Percentiles rank a stretch among this genome's conserved stretches.
These are phyloP conservation scores for Drosophila paramelanica DNA, from an alignment of 2,888 invertebrate genomes.

Conservation along the genomic window DNA sequence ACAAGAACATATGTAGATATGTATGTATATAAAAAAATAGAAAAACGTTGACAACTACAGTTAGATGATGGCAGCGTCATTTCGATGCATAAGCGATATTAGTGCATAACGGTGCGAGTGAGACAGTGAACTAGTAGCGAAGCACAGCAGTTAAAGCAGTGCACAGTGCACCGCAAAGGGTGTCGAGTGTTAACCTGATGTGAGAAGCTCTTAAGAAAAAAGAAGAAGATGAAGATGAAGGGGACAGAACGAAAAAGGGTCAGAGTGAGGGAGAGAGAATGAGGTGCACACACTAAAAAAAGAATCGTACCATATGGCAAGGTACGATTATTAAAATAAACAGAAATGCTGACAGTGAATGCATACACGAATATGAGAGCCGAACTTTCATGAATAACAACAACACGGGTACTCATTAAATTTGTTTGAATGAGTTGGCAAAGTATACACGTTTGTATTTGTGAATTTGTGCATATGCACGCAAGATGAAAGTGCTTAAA, in stretches of 20 bases:
- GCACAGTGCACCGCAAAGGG: slow-evolving; percentile 11
- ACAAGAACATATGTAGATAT: too few species aligned
- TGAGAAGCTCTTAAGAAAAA: slow-evolving; percentile 42
- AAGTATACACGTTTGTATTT: neutral
- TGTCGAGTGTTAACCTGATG: slow-evolving; percentile 19
- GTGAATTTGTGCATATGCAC: neutral
- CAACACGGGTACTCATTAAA: slow-evolving; percentile 1
- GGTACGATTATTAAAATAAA: neutral
- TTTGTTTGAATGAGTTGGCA: neutral
- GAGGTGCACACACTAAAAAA: neutral
- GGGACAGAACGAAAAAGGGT: neutral
- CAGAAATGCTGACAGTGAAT: neutral
- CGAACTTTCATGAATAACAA: slow-evolving; percentile 2
- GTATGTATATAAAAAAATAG: too few species aligned
- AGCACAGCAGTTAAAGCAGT: slow-evolving; percentile 20
- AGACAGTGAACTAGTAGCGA: neutral
- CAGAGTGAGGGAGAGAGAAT: neutral
- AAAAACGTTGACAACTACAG: slow-evolving; percentile 38
- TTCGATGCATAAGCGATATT: slow-evolving; percentile 20
- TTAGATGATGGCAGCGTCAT: slow-evolving; percentile 28
- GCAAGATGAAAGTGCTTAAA: slow-evolving; percentile 17
- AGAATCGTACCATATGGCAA: slow-evolving; percentile 7
- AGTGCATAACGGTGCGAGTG: slow-evolving; percentile 23
- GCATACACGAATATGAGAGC: neutral
- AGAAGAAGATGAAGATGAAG: neutral